These are phyloP conservation scores for Xanthia icteritia DNA, from an alignment of 2,888 invertebrate genomes.

Conservation along the genomic window DNA sequence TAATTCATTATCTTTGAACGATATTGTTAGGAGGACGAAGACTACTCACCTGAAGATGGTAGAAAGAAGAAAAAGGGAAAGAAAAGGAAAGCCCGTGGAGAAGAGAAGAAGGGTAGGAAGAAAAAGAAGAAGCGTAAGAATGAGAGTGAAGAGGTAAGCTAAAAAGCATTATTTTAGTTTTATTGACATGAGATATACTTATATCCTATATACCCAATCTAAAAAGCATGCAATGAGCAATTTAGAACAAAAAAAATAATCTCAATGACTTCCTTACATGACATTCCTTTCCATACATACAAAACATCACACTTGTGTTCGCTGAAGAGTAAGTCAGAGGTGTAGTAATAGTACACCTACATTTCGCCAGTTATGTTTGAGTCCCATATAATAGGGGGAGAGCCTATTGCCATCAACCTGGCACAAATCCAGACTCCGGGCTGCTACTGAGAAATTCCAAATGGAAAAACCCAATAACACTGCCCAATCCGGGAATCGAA, in stretches of 20 bases:
- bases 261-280: background rate
- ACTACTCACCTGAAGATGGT: conserved; percentile 95
- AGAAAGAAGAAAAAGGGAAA: conserved; percentile 98
- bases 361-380: too few relatives aligned
- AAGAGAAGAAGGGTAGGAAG: conserved; percentile 97
- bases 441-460: too few relatives aligned
- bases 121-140: conserved; percentile 98
- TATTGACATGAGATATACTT: background rate
- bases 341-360: too few relatives aligned
- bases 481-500: too few relatives aligned
- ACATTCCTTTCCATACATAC: background rate
- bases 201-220: background rate
- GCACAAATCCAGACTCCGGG: too few relatives aligned
- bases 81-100: conserved; percentile 97
- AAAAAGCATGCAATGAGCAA: background rate
- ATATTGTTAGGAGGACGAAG: conserved; percentile 93
- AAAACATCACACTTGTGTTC: too few relatives aligned
- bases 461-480: too few relatives aligned
- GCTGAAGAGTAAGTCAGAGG: too few relatives aligned
- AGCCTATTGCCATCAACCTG: too few relatives aligned
- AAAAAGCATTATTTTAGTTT: background rate
- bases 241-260: background rate
- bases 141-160: conserved; percentile 94
- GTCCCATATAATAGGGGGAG: too few relatives aligned
- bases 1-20: conserved; percentile 45